phyloP scores from a whole-genome alignment of 2,888 invertebrate genomes.

The Petrophora chlorosata region DNA sequence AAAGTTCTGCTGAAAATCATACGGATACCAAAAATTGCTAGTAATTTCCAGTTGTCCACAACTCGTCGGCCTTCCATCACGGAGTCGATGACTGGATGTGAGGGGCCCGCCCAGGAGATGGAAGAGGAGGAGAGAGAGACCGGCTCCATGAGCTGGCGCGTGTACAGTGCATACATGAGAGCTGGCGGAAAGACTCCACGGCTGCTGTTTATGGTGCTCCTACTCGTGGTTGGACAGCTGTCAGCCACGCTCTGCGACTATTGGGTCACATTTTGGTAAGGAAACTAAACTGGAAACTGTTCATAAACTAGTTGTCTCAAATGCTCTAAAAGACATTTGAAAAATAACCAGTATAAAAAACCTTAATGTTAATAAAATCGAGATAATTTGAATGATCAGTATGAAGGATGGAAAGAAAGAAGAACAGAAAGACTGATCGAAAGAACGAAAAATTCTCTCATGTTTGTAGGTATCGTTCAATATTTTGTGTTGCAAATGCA shows the following conservation, averaged over 20 bases:
- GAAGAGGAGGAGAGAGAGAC: constrained; percentile 85
- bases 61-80: constrained; percentile 75
- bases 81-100: constrained; percentile 70
- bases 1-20: neutral
- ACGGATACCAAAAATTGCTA: neutral
- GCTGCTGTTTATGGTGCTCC: constrained; percentile 76
- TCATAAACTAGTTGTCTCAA: too few species aligned
- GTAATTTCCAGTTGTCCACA: constrained; percentile 64
- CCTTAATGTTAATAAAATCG: too few species aligned
- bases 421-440: too few species aligned
- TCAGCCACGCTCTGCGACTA: constrained; percentile 89
- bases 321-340: too few species aligned
- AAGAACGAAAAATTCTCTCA: too few species aligned
- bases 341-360: too few species aligned
- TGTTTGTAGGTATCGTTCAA: too few species aligned
- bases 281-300: neutral
- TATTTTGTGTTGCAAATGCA: too few species aligned
- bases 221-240: constrained; percentile 86
- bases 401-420: too few species aligned
- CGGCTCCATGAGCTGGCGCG: constrained; percentile 86
- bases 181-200: constrained; percentile 83
- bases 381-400: too few species aligned
- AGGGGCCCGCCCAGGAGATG: constrained; percentile 79
- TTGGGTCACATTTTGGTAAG: constrained; percentile 89
- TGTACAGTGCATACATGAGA: constrained; percentile 85